phyloP scores from a whole-genome alignment of 92 coral and sea anemone genomes.

The Phenganax marumi region DNA sequence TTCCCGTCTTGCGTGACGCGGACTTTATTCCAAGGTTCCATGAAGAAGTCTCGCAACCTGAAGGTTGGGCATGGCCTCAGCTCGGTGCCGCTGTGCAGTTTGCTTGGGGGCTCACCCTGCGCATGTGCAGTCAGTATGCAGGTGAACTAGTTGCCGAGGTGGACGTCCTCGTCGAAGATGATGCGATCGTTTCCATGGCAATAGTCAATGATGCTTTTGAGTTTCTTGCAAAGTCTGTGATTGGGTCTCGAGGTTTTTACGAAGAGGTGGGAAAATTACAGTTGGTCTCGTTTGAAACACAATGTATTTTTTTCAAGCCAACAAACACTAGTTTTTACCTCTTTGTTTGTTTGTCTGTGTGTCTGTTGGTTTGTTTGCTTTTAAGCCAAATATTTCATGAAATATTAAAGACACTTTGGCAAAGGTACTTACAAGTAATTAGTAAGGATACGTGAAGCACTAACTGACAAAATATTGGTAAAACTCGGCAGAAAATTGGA shows the following conservation, averaged over 20 bases:
- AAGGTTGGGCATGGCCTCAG: slow-evolving; percentile 71
- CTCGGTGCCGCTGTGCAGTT: slow-evolving; percentile 75
- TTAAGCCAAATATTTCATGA: too few relatives aligned
- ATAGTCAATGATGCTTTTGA: slow-evolving; percentile 74
- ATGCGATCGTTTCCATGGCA: slow-evolving; percentile 73
- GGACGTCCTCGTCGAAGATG: slow-evolving; percentile 84
- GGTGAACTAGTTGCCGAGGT: slow-evolving; percentile 65
- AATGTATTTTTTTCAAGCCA: not conserved
- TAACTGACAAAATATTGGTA: too few relatives aligned
- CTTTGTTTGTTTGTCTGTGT: slow-evolving; percentile 2
- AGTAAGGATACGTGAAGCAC: too few relatives aligned
- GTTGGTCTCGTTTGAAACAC: not conserved
- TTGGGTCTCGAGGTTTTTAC: slow-evolving; percentile 72
- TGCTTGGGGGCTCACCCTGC: slow-evolving; percentile 84
- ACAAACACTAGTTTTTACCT: too few relatives aligned
- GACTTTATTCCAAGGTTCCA: slow-evolving; percentile 82
- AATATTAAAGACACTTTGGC: too few relatives aligned
- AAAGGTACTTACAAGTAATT: too few relatives aligned
- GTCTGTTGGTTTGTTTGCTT: not conserved
- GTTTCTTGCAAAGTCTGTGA: slow-evolving; percentile 63
- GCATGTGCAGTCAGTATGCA: slow-evolving; percentile 94
- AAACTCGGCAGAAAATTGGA: too few relatives aligned
- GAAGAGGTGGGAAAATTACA: slow-evolving; percentile 65
- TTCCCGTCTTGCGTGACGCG: slow-evolving; percentile 74
- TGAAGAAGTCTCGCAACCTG: slow-evolving; percentile 60